phyloP scores from a whole-genome alignment of 1,140 invertebrate species.

The Megalonaias nervosa region DNA sequence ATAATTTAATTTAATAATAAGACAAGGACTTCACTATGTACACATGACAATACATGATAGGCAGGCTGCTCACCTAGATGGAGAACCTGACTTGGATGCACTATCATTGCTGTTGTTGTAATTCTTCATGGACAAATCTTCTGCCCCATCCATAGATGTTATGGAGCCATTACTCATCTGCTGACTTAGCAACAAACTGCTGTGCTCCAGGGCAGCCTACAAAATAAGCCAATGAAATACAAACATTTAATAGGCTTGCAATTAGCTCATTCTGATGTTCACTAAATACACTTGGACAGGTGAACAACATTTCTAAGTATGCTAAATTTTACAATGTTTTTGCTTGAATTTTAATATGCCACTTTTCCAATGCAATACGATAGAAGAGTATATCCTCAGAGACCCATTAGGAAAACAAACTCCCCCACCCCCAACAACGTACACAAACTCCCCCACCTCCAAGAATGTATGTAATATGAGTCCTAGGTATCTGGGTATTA shows the following conservation, averaged over 20 bases:
- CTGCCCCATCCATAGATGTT: constrained; percentile 57
- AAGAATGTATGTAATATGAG: too few relatives aligned
- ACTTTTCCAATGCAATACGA: too few relatives aligned
- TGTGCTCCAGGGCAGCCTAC: constrained; percentile 79
- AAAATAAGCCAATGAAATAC: constrained; percentile 48
- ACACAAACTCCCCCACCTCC: too few relatives aligned
- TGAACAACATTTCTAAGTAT: too few relatives aligned
- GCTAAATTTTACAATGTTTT: too few relatives aligned
- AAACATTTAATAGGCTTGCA: background rate
- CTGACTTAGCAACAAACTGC: constrained; percentile 76
- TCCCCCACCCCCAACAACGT: too few relatives aligned
- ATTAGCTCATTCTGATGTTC: background rate
- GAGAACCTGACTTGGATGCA: constrained; percentile 40
- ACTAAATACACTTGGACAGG: background rate
- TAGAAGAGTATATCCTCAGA: too few relatives aligned
- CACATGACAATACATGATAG: background rate
- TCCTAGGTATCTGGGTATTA: too few relatives aligned
- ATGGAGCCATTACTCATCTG: constrained; percentile 44
- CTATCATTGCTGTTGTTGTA: constrained; percentile 43
- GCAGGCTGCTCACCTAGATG: constrained; percentile 34
- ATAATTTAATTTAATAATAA: too few relatives aligned
- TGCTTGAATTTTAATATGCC: too few relatives aligned
- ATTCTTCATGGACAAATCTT: constrained; percentile 68
- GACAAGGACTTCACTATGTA: too few relatives aligned
- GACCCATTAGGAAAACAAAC: too few relatives aligned